Evolutionary conservation across 1,140 invertebrate species (phyloP).

Genomic region (Acromyrmex echinatior): DNA sequence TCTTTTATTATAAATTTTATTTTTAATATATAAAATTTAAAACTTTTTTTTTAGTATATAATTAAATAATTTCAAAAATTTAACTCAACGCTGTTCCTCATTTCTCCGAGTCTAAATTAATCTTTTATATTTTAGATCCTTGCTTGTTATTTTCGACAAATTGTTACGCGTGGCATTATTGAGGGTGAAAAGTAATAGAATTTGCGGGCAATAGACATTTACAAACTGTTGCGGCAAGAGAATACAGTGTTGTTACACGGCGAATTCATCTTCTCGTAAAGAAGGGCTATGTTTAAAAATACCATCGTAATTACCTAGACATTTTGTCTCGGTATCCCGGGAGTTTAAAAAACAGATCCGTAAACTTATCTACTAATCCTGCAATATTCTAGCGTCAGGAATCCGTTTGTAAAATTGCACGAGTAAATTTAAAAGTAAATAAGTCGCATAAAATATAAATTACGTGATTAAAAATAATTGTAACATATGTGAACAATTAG

Average conservation of each 20-base stretch:
- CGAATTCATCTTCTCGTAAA: slow-evolving; percentile 14
- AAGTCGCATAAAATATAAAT: background rate
- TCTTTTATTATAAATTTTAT: too few relatives aligned
- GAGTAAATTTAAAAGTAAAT: slow-evolving; percentile 26
- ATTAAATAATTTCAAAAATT: background rate
- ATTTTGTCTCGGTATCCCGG: slow-evolving; percentile 54
- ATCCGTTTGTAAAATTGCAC: background rate
- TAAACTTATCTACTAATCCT: slow-evolving; percentile 66
- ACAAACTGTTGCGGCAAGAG: slow-evolving; percentile 19
- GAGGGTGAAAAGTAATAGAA: slow-evolving; percentile 23
- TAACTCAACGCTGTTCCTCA: background rate
- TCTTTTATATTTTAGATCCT: background rate
- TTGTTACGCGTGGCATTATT: slow-evolving; percentile 29
- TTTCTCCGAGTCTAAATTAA: background rate
- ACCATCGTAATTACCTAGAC: slow-evolving; percentile 66
- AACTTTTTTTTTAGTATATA: too few relatives aligned
- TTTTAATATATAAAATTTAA: too few relatives aligned
- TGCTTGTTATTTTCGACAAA: slow-evolving; percentile 29
- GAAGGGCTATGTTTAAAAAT: slow-evolving; percentile 60
- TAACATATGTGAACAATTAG: background rate
- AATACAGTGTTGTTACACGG: slow-evolving; percentile 16
- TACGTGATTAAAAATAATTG: background rate
- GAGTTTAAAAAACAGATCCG: slow-evolving; percentile 56
- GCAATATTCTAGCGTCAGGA: slow-evolving; percentile 55
- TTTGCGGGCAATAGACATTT: background rate